Evolutionary conservation across 2,113 vertebrate species (phyloP), one percentile per base, ranked within the genome.

Genomic region (Calypte anna): DNA sequence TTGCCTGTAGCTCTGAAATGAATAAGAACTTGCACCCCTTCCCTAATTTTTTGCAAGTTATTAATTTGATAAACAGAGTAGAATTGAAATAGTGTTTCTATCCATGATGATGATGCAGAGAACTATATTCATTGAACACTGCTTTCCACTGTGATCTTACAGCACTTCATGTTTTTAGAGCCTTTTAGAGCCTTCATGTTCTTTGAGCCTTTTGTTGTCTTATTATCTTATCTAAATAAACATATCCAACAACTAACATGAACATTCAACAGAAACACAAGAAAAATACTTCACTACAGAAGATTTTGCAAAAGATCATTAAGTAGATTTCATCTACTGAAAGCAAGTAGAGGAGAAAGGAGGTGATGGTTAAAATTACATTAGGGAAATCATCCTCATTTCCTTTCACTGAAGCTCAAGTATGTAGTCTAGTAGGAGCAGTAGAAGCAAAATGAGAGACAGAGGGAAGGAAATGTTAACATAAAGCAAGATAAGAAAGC

Each of bases 401-500:
- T 86, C n/a, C 20, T 91, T 79, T 89, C 13, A 40, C 64, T 91
- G 64, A 76, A 80, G 23, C 19, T 78, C 27, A 88, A 91, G 28
- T 40, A 27, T 46, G 17, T 78, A 14, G 36, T 89, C 48, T 43
- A 75, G 48, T 9, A 76, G 27, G 28, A 93, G 38, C 36, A 95
- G 70, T 12, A 91, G 67, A 91, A 82, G 43, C 38, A 72, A 85
- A 87, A 82, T 1, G 9, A 91, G 83, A 86, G 31, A 33, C 57
- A 79, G 58, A 88, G 57, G 75, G 51, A 94, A 94, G 67, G 78
- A 94, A 95, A 90, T 61, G 78, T 66, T 62, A 90, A 79, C 40
- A 90, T 59, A 94, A 88, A 87, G n/a, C n/a, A 79, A 85, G 89
- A 94, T 73, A 86, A 95, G 54, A 83, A 64, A 94, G 62, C 5